Conservation (phyloP, 2,797 vertebrate genomes). For the Serranus cabrilla region DNA sequence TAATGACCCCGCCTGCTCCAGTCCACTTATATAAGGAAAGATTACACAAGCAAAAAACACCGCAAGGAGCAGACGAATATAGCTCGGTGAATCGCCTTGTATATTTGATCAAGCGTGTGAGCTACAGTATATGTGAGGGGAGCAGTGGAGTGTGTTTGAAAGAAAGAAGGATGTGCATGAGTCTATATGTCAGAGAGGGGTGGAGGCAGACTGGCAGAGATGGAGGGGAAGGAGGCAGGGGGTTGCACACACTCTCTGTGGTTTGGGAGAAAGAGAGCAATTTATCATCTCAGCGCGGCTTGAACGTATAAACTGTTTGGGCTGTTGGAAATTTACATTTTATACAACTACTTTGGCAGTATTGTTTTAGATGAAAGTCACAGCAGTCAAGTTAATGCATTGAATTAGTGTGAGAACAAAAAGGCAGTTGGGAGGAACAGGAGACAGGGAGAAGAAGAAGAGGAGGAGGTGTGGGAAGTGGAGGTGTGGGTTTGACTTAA, state of each 20-base stretch:
- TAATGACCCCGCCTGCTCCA: constrained; percentile 71
- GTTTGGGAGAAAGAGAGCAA: constrained; percentile 54
- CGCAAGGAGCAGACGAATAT: constrained; percentile 68
- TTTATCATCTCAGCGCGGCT: constrained; percentile 65
- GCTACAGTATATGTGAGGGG: constrained; percentile 59
- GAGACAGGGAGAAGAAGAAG: constrained; percentile 44
- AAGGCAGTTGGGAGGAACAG: constrained; percentile 47
- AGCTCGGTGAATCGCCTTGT: constrained; percentile 64
- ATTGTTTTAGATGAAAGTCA: constrained; percentile 58
- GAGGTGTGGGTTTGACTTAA: constrained; percentile 68
- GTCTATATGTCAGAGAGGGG: constrained; percentile 61
- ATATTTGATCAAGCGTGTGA: constrained; percentile 72
- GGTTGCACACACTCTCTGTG: constrained; percentile 34
- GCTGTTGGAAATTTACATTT: constrained; percentile 68
- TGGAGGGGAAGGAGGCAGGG: constrained; percentile 52
- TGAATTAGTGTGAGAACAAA: constrained; percentile 69
- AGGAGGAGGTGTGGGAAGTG: constrained; percentile 22
- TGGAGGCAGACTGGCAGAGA: constrained; percentile 50
- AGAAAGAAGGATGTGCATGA: constrained; percentile 59
- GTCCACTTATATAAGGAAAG: constrained; percentile 80
- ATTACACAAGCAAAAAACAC: constrained; percentile 76
- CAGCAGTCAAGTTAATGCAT: constrained; percentile 64
- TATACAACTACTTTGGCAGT: constrained; percentile 57
- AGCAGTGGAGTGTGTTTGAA: constrained; percentile 57
- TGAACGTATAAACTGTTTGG: constrained; percentile 63